Evolutionary conservation across 2,113 vertebrate genomes (phyloP).

Genomic region (Syngnathus floridae): DNA sequence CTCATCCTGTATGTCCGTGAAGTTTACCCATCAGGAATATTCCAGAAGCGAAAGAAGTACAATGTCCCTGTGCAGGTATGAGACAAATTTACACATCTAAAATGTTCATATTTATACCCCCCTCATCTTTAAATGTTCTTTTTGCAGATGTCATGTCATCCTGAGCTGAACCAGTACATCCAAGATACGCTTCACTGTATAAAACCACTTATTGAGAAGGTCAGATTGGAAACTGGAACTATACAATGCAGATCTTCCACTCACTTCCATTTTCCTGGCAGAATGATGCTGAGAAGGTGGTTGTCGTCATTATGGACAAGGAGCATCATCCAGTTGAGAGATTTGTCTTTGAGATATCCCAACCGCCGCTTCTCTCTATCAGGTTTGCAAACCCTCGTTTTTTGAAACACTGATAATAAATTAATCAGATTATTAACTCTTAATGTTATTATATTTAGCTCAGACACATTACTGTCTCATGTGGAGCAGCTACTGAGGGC

Average conservation of each 20-base stretch:
- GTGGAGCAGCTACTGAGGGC: constrained; percentile 94
- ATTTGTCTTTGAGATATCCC: constrained; percentile 97
- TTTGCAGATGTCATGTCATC: constrained; percentile 93
- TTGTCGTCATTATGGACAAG: constrained; percentile 97
- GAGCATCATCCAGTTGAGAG: constrained; percentile 97
- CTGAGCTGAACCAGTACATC: constrained; percentile 93
- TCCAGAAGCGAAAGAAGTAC: constrained; percentile 98
- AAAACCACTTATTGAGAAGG: constrained; percentile 95
- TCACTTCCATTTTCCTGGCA: constrained; percentile 42
- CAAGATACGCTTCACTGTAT: constrained; percentile 95
- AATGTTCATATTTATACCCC: neutral
- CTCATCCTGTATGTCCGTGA: constrained; percentile 94
- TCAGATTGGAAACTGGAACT: constrained; percentile 45
- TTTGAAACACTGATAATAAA: neutral
- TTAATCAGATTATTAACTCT: neutral
- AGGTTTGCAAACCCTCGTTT: constrained; percentile 66
- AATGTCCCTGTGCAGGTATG: constrained; percentile 94
- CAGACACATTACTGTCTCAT: constrained; percentile 85
- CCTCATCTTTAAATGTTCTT: neutral
- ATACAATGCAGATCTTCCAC: too few species aligned
- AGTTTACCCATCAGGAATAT: constrained; percentile 95
- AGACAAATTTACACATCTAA: neutral
- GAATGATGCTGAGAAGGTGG: constrained; percentile 97
- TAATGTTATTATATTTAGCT: constrained; percentile 64
- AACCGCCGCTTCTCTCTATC: constrained; percentile 88